Percentiles rank a stretch among this genome's conserved stretches.
These are phyloP conservation scores for Corella eumyota DNA, from an alignment of 23 tunicate genomes.

Conservation along the genomic window DNA sequence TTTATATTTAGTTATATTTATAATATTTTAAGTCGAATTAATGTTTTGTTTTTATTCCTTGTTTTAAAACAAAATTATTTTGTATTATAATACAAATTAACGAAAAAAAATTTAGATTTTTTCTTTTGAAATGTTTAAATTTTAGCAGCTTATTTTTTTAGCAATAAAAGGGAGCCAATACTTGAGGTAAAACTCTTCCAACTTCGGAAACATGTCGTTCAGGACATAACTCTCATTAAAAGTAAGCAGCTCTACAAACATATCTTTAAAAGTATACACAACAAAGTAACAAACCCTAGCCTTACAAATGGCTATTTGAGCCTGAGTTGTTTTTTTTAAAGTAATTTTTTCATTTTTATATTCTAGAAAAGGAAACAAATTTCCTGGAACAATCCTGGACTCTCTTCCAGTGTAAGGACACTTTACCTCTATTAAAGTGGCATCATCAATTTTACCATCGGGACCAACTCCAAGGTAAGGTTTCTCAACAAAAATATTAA, in stretches of 20 bases:
- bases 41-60: no score
- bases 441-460: neutral
- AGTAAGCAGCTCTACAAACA: neutral
- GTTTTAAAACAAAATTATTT: no score
- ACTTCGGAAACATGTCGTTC: neutral
- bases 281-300: neutral
- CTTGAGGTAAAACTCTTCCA: neutral
- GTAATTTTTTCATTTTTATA: neutral
- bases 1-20: no score
- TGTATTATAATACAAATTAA: no score
- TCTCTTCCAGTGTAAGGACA: constrained; percentile 6
- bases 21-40: no score
- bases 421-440: neutral
- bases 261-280: neutral
- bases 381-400: neutral
- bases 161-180: constrained; percentile 1
- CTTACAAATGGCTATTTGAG: neutral
- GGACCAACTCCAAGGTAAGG: neutral
- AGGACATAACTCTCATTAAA: neutral
- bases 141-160: no score
- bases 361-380: neutral
- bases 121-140: no score
- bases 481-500: neutral
- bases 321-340: neutral
- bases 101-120: no score